Conservation (phyloP, 2,888 invertebrate species). For the Tachina fera region DNA sequence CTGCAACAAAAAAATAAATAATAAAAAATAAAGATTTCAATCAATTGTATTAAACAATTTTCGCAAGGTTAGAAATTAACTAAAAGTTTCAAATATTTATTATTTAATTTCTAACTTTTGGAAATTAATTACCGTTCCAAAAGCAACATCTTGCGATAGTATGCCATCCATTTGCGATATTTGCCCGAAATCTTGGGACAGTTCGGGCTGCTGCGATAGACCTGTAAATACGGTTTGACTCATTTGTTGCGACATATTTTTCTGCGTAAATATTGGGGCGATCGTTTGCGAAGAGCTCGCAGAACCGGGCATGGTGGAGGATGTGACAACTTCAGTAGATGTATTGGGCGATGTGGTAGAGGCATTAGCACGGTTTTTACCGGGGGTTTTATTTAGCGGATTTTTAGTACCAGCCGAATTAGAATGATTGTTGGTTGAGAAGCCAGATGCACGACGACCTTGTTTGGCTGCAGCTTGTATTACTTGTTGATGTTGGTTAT, state of each 20-base stretch:
- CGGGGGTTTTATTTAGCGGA: conserved; percentile 47
- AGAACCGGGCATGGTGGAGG: conserved; percentile 80
- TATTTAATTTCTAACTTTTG: too few species aligned
- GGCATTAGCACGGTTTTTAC: conserved; percentile 51
- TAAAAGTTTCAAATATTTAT: background rate
- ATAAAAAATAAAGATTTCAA: background rate
- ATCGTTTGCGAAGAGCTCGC: conserved; percentile 60
- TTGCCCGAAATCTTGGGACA: conserved; percentile 83
- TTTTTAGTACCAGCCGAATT: conserved; percentile 50
- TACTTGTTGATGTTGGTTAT: conserved; percentile 89
- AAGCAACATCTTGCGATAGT: conserved; percentile 91
- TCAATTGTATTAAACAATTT: background rate
- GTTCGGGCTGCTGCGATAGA: conserved; percentile 86
- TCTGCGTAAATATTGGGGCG: conserved; percentile 88
- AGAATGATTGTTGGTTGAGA: conserved; percentile 71
- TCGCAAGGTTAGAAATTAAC: background rate
- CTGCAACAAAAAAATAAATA: conserved; percentile 50
- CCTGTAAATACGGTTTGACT: conserved; percentile 87
- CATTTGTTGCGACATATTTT: conserved; percentile 89
- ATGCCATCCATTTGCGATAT: conserved; percentile 96
- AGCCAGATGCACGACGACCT: conserved; percentile 80
- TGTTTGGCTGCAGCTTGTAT: conserved; percentile 83
- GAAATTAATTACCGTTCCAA: conserved; percentile 77
- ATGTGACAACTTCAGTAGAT: conserved; percentile 15
- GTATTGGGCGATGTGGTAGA: conserved; percentile 9